Conservation (phyloP, 2,113 vertebrate genomes). For the Hiodon tergisus region DNA sequence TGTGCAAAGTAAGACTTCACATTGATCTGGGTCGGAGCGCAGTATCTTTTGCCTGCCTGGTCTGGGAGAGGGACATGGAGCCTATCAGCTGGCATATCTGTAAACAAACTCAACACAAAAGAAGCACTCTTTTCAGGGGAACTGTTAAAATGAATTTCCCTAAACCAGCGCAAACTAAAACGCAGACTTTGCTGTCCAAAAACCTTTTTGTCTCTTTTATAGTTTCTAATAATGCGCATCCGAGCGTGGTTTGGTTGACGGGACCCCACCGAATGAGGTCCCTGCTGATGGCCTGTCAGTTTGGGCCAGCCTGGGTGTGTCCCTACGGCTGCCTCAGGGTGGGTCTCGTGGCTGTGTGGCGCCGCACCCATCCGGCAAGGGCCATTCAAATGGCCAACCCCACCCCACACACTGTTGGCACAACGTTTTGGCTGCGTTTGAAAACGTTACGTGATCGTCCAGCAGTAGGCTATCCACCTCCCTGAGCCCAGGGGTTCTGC, state of each 20-base stretch:
- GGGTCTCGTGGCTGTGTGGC: neutral
- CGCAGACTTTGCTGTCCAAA: no score
- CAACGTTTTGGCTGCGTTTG: neutral
- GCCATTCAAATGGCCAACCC: neutral
- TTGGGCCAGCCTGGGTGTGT: no score
- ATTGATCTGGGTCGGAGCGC: slow-evolving; percentile 34
- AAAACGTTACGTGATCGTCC: neutral
- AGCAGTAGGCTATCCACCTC: neutral
- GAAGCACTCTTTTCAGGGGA: no score
- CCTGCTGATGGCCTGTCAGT: no score
- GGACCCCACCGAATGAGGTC: no score
- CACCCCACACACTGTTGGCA: no score
- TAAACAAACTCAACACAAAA: neutral
- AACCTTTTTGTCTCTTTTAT: no score
- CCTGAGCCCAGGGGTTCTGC: neutral
- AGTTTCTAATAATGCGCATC: no score
- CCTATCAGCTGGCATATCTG: slow-evolving; percentile 17
- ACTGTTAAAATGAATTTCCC: no score
- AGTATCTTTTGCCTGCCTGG: slow-evolving; percentile 19
- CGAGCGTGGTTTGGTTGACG: no score
- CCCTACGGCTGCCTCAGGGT: no score
- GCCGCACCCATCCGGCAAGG: neutral
- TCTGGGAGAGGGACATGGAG: neutral
- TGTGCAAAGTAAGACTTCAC: slow-evolving; percentile 23
- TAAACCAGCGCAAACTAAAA: no score